Evolutionary conservation across 1,140 invertebrate genomes (phyloP).

Genomic region (Plodia interpunctella): DNA sequence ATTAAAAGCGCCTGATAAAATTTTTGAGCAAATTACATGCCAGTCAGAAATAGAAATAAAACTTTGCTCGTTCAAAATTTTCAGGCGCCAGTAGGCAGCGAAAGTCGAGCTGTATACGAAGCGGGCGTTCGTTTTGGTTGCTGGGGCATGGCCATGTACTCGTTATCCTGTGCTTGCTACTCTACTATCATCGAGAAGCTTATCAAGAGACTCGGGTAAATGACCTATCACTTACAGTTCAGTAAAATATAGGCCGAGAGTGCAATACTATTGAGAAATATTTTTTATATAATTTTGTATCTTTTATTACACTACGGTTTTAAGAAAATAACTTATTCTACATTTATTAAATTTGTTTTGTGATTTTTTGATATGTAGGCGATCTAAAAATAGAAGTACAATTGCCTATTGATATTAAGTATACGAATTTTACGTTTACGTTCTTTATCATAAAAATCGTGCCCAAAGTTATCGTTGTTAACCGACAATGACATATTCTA

Average conservation of each 20-base stretch:
- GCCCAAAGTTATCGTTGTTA: too few species aligned
- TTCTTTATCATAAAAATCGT: too few species aligned
- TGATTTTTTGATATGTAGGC: too few species aligned
- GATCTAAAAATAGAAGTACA: too few species aligned
- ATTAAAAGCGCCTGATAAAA: not conserved
- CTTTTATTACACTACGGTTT: too few species aligned
- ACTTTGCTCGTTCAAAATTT: conserved; percentile 36
- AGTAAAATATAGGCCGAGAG: not conserved
- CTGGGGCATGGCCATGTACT: conserved; percentile 98
- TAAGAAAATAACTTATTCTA: too few species aligned
- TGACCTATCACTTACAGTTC: conserved; percentile 12
- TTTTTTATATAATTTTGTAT: too few species aligned
- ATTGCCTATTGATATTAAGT: too few species aligned
- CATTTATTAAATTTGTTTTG: too few species aligned
- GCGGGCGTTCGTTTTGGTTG: conserved; percentile 95
- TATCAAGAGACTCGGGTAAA: conserved; percentile 89
- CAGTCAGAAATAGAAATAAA: not conserved
- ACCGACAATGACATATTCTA: not conserved
- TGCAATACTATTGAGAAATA: not conserved
- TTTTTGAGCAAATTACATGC: not conserved
- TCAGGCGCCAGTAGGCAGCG: conserved; percentile 82
- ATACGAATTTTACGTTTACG: too few species aligned
- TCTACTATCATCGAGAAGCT: conserved; percentile 93
- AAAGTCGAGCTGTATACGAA: conserved; percentile 85
- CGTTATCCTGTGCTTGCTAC: conserved; percentile 94